Conservation (phyloP, 2,888 invertebrate species). For the Odontomyia ornata region DNA sequence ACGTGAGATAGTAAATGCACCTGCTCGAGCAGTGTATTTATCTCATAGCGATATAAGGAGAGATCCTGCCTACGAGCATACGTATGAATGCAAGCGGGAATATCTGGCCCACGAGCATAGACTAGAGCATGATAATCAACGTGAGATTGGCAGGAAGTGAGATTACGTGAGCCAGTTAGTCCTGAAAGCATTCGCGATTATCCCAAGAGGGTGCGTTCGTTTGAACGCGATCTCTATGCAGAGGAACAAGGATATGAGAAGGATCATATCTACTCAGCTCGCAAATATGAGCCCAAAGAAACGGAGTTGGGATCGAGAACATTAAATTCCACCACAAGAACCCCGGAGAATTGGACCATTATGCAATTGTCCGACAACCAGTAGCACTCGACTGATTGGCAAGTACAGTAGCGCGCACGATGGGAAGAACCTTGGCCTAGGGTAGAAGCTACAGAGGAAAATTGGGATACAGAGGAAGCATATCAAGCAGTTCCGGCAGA, state of each 20-base stretch:
- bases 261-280: conserved; percentile 11
- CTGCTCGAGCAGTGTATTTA: conserved; percentile 59
- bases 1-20: conserved; percentile 69
- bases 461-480: conserved; percentile 54
- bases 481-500: conserved; percentile 42
- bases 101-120: conserved; percentile 55
- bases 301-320: conserved; percentile 51
- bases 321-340: conserved; percentile 28
- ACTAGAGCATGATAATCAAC: conserved; percentile 58
- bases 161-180: conserved; percentile 58
- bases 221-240: conserved; percentile 56
- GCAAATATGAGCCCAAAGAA: conserved; percentile 55
- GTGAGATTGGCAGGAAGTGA: conserved; percentile 55
- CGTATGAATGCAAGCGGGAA: conserved; percentile 56
- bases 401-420: conserved; percentile 18
- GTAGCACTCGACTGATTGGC: conserved; percentile 46
- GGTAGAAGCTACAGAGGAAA: conserved; percentile 51
- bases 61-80: conserved; percentile 46
- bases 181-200: conserved; percentile 53
- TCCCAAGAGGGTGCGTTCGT: conserved; percentile 52
- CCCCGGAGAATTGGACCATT: conserved; percentile 46
- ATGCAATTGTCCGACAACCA: conserved; percentile 44
- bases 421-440: conserved; percentile 47
- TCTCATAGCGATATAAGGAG: conserved; percentile 45
- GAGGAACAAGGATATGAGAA: conserved; percentile 58